Percentiles rank a stretch among this genome's conserved stretches.
These are phyloP conservation scores for Lasioglossum leucozonium DNA, from an alignment of 2,888 invertebrate species.

Conservation along the genomic window DNA sequence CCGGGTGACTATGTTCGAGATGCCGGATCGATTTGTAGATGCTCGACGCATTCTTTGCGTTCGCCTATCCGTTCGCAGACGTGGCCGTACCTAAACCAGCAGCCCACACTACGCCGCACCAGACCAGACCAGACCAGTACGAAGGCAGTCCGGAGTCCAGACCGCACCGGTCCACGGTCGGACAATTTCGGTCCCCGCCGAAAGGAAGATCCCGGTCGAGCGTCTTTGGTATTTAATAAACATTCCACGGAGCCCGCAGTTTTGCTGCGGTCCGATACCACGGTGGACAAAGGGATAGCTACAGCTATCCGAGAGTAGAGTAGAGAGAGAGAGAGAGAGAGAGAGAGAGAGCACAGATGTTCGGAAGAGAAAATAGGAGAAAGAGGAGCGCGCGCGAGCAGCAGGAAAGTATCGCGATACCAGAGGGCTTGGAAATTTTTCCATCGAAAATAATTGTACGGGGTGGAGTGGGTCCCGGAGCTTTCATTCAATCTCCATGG, in stretches of 20 bases:
- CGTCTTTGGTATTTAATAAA: constrained; percentile 74
- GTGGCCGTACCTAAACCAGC: constrained; percentile 37
- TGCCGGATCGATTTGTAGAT: constrained; percentile 32
- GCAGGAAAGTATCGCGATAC: not conserved
- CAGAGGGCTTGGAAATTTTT: constrained; percentile 43
- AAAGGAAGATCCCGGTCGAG: constrained; percentile 47
- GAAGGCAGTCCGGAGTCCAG: not conserved
- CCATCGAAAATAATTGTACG: constrained; percentile 40
- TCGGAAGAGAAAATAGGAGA: not conserved
- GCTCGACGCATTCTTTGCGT: constrained; percentile 53
- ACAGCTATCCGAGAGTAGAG: not conserved
- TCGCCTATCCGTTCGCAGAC: constrained; percentile 16
- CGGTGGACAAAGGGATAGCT: constrained; percentile 22
- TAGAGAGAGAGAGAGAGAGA: not conserved
- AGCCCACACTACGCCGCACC: not conserved
- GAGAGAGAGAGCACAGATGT: not conserved
- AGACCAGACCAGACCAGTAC: not conserved
- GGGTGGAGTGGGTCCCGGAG: constrained; percentile 24
- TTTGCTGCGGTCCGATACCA: constrained; percentile 52
- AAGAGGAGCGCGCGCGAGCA: not conserved
- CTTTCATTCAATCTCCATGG: constrained; percentile 63
- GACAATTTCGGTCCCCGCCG: constrained; percentile 62
- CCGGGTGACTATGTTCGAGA: constrained; percentile 12
- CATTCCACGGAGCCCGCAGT: constrained; percentile 71
- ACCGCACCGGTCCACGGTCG: constrained; percentile 8